Conservation (phyloP, 2,113 vertebrate species). For the Nanorana parkeri region DNA sequence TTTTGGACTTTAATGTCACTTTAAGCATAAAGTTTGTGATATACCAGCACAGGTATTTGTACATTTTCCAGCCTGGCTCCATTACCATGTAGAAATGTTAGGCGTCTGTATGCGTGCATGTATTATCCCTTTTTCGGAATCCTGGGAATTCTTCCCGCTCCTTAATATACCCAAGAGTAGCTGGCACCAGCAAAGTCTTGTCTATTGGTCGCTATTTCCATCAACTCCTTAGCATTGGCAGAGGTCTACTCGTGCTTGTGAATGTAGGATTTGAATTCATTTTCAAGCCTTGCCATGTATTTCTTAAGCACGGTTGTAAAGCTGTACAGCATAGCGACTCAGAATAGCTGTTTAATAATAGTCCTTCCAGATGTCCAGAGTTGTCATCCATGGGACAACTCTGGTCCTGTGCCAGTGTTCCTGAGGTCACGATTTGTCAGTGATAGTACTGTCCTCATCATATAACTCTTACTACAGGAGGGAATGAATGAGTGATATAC, state of each 20-base stretch:
- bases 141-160: not conserved
- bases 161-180: not conserved
- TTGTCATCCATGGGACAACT: conserved; percentile 17
- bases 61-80: not conserved
- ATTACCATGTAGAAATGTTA: not conserved
- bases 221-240: not conserved
- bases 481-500: conserved; percentile 10
- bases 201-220: not conserved
- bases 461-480: not conserved
- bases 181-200: not conserved
- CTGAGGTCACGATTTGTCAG: not conserved
- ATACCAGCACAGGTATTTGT: not conserved
- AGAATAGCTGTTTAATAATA: conserved; percentile 45
- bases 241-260: not conserved
- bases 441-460: conserved; percentile 12
- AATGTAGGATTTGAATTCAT: not conserved
- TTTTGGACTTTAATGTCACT: too few species aligned
- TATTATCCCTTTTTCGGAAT: not conserved
- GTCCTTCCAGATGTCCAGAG: conserved; percentile 17
- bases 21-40: not conserved
- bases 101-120: not conserved
- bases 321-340: not conserved
- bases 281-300: conserved; percentile 16
- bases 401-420: conserved; percentile 16
- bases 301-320: conserved; percentile 8